Conservation (phyloP, 2,797 vertebrate species). For the Margarornis squamiger region DNA sequence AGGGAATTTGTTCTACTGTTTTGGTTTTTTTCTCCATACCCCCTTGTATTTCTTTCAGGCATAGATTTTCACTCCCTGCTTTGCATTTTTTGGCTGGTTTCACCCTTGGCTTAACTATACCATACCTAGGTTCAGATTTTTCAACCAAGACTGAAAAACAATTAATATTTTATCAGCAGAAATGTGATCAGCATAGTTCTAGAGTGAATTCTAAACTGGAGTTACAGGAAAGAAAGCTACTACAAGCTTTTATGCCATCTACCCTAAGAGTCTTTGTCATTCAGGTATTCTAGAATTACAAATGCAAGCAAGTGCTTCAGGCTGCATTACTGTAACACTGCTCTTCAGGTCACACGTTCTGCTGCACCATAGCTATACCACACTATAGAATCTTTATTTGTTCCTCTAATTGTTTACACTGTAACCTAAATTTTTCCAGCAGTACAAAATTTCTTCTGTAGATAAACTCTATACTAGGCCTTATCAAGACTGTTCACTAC, state of each 20-base stretch:
- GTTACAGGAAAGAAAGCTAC: background rate
- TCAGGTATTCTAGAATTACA: background rate
- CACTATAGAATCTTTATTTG: background rate
- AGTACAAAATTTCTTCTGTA: background rate
- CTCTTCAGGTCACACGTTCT: background rate
- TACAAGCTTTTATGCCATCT: background rate
- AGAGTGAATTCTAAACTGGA: background rate
- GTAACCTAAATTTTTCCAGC: background rate
- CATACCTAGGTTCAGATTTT: background rate
- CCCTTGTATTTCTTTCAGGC: background rate
- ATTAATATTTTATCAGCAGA: background rate
- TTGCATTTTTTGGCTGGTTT: background rate
- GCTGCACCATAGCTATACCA: background rate
- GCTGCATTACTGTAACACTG: background rate
- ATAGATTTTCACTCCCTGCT: background rate
- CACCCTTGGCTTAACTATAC: background rate
- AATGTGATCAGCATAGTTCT: background rate
- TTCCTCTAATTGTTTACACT: background rate
- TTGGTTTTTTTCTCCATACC: background rate
- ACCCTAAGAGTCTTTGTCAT: background rate
- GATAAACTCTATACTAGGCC: background rate
- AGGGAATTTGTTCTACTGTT: background rate
- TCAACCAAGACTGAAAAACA: background rate
- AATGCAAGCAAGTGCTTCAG: background rate
- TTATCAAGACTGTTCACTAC: background rate